Evolutionary conservation across 2,113 vertebrate genomes (phyloP).

Genomic region (Cottus gobio): DNA sequence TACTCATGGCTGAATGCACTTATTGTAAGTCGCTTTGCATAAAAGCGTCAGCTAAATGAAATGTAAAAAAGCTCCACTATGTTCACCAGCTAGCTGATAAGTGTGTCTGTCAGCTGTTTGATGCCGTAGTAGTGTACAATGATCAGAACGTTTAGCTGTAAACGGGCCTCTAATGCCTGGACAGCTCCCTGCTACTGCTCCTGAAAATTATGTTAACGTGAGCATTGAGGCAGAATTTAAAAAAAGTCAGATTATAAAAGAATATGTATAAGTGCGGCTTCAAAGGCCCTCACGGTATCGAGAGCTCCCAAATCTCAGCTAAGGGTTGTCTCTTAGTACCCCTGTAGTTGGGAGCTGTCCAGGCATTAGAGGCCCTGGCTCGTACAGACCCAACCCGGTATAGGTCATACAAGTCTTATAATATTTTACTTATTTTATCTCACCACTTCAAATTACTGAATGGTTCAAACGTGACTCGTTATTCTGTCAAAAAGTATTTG

Average conservation of each 20-base stretch:
- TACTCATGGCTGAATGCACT: too few relatives aligned
- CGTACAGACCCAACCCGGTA: background rate
- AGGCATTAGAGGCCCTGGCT: background rate
- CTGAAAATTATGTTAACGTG: background rate
- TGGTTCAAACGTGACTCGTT: background rate
- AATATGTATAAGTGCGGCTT: background rate
- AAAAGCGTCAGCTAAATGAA: too few relatives aligned
- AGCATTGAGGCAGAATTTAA: background rate
- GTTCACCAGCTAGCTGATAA: background rate
- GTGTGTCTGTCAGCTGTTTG: background rate
- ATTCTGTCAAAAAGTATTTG: background rate
- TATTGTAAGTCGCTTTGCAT: too few relatives aligned
- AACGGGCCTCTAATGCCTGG: too few relatives aligned
- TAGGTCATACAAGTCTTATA: background rate
- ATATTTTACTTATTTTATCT: background rate
- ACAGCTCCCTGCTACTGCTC: background rate
- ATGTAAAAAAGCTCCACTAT: background rate
- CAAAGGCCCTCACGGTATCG: background rate
- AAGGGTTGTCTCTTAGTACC: background rate
- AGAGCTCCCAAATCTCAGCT: background rate
- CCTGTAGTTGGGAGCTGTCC: background rate
- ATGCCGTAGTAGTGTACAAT: background rate
- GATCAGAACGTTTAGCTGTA: background rate
- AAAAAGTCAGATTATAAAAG: background rate
- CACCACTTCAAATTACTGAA: background rate